Evolutionary conservation across 2,888 invertebrate species (phyloP).

Genomic region (Myopa testacea): DNA sequence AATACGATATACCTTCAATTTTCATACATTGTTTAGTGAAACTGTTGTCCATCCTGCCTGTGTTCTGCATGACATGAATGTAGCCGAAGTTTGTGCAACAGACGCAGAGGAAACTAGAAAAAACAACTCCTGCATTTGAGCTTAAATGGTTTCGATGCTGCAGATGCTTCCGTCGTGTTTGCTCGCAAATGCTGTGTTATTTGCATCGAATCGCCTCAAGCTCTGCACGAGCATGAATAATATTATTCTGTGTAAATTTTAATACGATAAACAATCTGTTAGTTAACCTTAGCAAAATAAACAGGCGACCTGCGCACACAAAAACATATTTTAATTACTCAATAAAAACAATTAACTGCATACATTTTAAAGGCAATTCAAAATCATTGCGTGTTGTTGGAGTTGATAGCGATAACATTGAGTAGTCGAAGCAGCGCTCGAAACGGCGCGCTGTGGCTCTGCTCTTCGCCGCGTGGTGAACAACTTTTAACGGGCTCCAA

Average conservation of each 20-base stretch:
- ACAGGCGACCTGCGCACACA: slow-evolving; percentile 20
- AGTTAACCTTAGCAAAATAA: slow-evolving; percentile 39
- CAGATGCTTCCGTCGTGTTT: not conserved
- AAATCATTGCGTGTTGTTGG: slow-evolving; percentile 25
- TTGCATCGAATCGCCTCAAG: slow-evolving; percentile 11
- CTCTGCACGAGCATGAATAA: slow-evolving; percentile 19
- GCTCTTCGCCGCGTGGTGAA: too few species aligned
- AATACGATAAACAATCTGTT: slow-evolving; percentile 39
- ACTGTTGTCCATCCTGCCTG: too few species aligned
- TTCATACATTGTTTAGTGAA: too few species aligned
- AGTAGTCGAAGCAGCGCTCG: not conserved
- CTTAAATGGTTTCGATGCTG: too few species aligned
- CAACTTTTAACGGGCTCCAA: too few species aligned
- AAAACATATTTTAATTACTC: slow-evolving; percentile 43
- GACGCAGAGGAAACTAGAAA: too few species aligned
- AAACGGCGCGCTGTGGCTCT: not conserved
- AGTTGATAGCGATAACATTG: slow-evolving; percentile 9
- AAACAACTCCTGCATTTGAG: too few species aligned
- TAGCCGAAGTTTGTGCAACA: too few species aligned
- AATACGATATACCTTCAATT: too few species aligned
- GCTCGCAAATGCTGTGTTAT: not conserved
- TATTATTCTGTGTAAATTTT: slow-evolving; percentile 31
- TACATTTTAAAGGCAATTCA: slow-evolving; percentile 41
- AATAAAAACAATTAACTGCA: slow-evolving; percentile 45
- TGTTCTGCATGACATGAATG: too few species aligned